Evolutionary conservation across 1,140 invertebrate genomes (phyloP).

Genomic region (Megathymus violae): DNA sequence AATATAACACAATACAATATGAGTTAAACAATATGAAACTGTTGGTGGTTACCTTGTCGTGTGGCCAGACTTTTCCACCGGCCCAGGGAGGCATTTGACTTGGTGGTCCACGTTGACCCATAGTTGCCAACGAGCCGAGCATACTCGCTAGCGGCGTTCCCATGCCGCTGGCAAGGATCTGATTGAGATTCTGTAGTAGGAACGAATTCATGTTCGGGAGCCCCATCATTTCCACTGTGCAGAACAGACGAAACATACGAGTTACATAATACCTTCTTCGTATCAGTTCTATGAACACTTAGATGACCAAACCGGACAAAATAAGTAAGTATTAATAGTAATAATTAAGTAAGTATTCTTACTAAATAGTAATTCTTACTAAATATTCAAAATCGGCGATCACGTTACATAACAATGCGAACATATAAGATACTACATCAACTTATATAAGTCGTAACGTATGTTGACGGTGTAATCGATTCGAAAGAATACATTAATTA

Average conservation of each 20-base stretch:
- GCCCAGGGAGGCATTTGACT: slow-evolving; percentile 66
- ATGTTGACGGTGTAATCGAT: too few species aligned
- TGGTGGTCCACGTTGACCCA: slow-evolving; percentile 51
- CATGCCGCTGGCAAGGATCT: slow-evolving; percentile 80
- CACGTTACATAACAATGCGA: too few species aligned
- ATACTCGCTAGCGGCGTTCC: slow-evolving; percentile 72
- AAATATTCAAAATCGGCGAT: too few species aligned
- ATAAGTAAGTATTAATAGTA: too few species aligned
- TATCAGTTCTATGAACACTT: neutral
- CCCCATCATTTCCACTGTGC: slow-evolving; percentile 85
- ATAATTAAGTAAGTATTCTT: too few species aligned
- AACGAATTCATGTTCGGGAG: slow-evolving; percentile 82
- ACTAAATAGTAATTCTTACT: too few species aligned
- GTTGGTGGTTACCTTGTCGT: slow-evolving; percentile 60
- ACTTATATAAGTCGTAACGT: too few species aligned
- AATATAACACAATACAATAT: too few species aligned
- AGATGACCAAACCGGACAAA: too few species aligned
- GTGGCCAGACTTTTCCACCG: slow-evolving; percentile 68
- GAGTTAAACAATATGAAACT: too few species aligned
- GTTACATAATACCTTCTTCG: neutral
- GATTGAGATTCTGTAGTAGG: slow-evolving; percentile 82
- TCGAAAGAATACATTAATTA: too few species aligned
- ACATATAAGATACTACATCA: too few species aligned
- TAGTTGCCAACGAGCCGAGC: slow-evolving; percentile 40
- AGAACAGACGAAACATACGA: slow-evolving; percentile 8